phyloP scores from a whole-genome alignment of 1,140 invertebrate genomes.

The Pectinophora gossypiella region DNA sequence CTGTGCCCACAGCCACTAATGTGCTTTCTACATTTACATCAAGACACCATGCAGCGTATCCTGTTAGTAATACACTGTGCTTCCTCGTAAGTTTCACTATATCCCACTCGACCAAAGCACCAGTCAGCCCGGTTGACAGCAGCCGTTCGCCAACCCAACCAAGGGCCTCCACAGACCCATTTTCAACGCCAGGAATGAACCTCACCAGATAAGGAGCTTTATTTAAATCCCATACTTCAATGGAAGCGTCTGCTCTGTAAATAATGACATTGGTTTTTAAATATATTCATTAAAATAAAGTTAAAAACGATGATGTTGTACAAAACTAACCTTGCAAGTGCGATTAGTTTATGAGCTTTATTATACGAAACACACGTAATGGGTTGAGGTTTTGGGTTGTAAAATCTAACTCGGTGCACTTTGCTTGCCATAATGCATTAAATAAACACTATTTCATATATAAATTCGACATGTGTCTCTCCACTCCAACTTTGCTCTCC shows the following conservation, averaged over 20 bases:
- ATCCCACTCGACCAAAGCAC: constrained; percentile 88
- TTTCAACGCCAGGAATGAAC: constrained; percentile 74
- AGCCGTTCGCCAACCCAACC: constrained; percentile 86
- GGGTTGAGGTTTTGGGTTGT: constrained; percentile 82
- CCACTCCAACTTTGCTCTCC: neutral
- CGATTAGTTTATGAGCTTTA: constrained; percentile 78
- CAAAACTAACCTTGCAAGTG: constrained; percentile 83
- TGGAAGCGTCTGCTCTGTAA: constrained; percentile 83
- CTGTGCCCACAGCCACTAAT: constrained; percentile 88
- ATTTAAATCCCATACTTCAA: constrained; percentile 90
- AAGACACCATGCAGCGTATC: constrained; percentile 90
- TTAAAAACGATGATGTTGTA: constrained; percentile 8
- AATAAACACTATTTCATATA: neutral
- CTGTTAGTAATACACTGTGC: constrained; percentile 80
- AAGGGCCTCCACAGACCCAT: constrained; percentile 84
- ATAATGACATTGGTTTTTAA: too few relatives aligned
- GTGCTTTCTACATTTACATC: constrained; percentile 80
- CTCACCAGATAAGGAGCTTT: constrained; percentile 83
- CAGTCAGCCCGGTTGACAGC: constrained; percentile 86
- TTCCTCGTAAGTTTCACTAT: constrained; percentile 76
- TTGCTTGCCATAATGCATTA: constrained; percentile 59
- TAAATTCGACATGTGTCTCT: neutral
- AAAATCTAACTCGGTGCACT: constrained; percentile 87
- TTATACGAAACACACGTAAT: constrained; percentile 85
- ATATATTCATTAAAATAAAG: too few relatives aligned